phyloP scores from a whole-genome alignment of 35 echinoderm and acorn worm genomes.

The Holothuria glaberrima region DNA sequence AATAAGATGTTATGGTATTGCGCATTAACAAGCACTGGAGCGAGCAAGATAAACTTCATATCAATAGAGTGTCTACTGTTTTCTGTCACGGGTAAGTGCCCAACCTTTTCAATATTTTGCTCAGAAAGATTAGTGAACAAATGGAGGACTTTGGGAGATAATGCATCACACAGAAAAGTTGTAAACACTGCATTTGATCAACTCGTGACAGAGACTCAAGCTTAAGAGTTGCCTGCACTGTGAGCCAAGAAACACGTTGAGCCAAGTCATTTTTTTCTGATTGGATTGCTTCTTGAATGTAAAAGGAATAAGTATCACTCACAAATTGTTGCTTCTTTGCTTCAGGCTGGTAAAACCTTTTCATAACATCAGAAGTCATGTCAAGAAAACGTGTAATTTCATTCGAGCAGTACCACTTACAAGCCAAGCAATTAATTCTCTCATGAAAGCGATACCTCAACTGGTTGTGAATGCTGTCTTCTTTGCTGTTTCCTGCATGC shows the following conservation, averaged over 20 bases:
- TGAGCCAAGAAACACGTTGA: background rate
- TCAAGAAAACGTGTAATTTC: too few species aligned
- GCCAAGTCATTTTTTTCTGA: background rate
- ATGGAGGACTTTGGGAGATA: background rate
- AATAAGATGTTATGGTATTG: background rate
- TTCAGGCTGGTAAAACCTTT: too few species aligned
- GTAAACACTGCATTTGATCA: background rate
- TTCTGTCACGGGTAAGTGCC: background rate
- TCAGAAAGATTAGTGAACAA: background rate
- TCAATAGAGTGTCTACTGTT: background rate
- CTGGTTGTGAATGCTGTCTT: too few species aligned
- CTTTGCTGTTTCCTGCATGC: too few species aligned
- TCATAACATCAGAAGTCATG: too few species aligned
- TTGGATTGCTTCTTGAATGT: background rate
- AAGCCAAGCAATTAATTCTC: too few species aligned
- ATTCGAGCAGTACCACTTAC: too few species aligned
- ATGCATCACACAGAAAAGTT: background rate
- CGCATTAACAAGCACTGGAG: background rate
- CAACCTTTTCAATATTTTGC: background rate
- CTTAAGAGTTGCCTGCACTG: background rate
- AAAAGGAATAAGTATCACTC: constrained; percentile 14
- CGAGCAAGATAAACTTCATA: background rate
- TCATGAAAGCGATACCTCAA: too few species aligned
- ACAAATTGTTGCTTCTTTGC: too few species aligned
- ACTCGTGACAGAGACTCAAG: background rate